Evolutionary conservation across 2,113 vertebrate genomes (phyloP).

Genomic region (Plecotus auritus): DNA sequence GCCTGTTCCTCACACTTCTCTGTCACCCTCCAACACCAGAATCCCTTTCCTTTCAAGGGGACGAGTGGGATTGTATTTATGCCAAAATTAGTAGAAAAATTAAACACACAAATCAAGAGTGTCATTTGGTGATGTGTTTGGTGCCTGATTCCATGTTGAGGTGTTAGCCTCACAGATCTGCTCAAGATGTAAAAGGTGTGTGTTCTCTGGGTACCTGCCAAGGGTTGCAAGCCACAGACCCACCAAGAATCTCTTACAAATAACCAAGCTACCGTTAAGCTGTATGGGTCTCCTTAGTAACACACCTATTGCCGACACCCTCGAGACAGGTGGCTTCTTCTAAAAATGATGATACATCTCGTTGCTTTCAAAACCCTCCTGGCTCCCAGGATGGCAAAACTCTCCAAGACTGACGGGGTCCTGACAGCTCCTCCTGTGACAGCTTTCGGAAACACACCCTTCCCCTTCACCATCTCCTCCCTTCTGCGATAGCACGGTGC

Average conservation of each 20-base stretch:
- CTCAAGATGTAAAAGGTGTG: background rate
- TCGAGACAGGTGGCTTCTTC: background rate
- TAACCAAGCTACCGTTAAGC: background rate
- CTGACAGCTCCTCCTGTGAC: background rate
- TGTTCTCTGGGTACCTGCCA: background rate
- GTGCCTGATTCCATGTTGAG: background rate
- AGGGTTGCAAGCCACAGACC: background rate
- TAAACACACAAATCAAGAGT: background rate
- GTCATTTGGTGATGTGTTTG: background rate
- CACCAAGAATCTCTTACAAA: slow-evolving; percentile 10
- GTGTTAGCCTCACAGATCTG: background rate
- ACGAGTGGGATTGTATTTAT: background rate
- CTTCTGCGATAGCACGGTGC: background rate
- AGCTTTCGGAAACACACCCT: background rate
- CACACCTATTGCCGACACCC: background rate
- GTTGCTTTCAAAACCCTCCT: background rate
- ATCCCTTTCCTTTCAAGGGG: background rate
- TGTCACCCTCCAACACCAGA: background rate
- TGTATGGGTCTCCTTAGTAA: slow-evolving; percentile 3
- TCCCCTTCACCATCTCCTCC: background rate
- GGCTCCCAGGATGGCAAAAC: background rate
- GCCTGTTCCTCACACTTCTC: background rate
- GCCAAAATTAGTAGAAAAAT: background rate
- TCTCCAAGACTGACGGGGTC: background rate
- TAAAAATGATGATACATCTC: background rate